Conservation (phyloP, 1,140 invertebrate species). For the Galendromus occidentalis region DNA sequence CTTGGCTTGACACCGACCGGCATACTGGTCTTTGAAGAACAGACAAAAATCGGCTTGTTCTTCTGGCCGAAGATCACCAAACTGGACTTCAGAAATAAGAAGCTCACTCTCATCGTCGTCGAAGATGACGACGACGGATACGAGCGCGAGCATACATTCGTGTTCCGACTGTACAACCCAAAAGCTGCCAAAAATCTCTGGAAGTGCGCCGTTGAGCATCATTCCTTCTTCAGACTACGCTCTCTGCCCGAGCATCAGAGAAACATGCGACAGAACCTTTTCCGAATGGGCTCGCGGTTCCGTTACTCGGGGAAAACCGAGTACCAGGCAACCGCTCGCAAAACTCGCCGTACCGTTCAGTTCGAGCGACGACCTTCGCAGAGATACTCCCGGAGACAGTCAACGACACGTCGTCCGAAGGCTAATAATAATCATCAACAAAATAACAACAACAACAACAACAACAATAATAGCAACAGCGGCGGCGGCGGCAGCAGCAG, state of each 20-base stretch:
- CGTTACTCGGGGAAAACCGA: slow-evolving; percentile 57
- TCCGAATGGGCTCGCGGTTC: slow-evolving; percentile 34
- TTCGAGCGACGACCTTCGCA: slow-evolving; percentile 91
- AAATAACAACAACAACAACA: slow-evolving; percentile 18
- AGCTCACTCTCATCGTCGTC: slow-evolving; percentile 76
- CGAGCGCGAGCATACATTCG: slow-evolving; percentile 81
- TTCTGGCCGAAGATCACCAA: slow-evolving; percentile 95
- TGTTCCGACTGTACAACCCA: slow-evolving; percentile 42
- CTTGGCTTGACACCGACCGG: slow-evolving; percentile 91
- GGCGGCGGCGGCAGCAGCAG: slow-evolving; percentile 1
- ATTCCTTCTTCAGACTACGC: slow-evolving; percentile 79
- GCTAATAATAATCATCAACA: slow-evolving; percentile 15
- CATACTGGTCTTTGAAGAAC: slow-evolving; percentile 81
- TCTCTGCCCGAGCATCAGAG: slow-evolving; percentile 24
- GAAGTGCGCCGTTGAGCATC: slow-evolving; percentile 95
- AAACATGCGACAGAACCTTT: slow-evolving; percentile 29
- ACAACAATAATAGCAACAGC: slow-evolving; percentile 13
- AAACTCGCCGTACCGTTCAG: slow-evolving; percentile 68
- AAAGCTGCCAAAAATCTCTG: slow-evolving; percentile 90
- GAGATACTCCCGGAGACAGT: slow-evolving; percentile 70
- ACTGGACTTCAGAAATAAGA: slow-evolving; percentile 88
- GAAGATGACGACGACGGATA: slow-evolving; percentile 84
- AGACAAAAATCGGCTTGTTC: slow-evolving; percentile 93
- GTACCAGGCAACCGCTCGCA: slow-evolving; percentile 69
- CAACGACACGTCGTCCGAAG: slow-evolving; percentile 40